Conservation (phyloP, 2,113 vertebrate species). For the Ceyx melanurus region DNA sequence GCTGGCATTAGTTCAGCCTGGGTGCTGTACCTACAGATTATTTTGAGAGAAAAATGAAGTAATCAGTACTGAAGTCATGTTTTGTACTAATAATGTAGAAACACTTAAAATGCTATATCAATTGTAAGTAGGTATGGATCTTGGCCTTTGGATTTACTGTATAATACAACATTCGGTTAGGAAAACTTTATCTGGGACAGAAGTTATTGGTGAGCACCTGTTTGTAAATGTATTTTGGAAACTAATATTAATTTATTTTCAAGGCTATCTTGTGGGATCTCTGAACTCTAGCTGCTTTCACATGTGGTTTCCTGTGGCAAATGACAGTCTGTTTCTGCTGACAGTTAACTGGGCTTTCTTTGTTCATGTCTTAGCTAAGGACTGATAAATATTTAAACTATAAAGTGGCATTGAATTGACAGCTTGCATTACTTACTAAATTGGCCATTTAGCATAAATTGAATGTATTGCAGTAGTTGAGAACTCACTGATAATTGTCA, state of each 20-base stretch:
- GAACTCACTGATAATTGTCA: background rate
- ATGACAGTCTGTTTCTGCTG: background rate
- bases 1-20: background rate
- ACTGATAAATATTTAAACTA: background rate
- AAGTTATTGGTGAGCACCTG: background rate
- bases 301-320: background rate
- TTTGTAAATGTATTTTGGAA: background rate
- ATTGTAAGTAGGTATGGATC: background rate
- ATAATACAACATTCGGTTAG: background rate
- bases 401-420: background rate
- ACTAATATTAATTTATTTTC: background rate
- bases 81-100: background rate
- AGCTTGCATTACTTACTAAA: background rate
- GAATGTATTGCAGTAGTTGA: background rate
- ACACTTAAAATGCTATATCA: background rate
- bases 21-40: background rate
- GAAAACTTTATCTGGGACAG: background rate
- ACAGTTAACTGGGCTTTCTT: background rate
- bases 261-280: background rate
- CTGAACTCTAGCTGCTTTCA: background rate
- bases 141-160: background rate
- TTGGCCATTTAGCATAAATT: background rate
- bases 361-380: background rate
- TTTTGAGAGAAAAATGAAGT: background rate
- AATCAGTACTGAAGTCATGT: background rate